Conservation (phyloP, 2,797 vertebrate species). For the Cynopterus sphinx region DNA sequence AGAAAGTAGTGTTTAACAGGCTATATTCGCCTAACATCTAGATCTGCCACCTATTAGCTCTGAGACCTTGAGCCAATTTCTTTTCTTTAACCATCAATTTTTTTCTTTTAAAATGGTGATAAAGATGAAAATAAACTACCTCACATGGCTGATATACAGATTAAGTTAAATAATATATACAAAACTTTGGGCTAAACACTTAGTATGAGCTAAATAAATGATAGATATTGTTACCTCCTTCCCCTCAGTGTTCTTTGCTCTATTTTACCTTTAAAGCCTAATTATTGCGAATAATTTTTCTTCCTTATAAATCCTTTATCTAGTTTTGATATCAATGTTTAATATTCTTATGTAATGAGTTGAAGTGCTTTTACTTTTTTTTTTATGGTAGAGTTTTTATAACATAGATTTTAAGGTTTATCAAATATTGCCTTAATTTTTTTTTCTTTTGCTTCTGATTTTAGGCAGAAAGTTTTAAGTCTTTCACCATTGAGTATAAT, state of each 20-base stretch:
- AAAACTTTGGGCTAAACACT: background rate
- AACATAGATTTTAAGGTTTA: background rate
- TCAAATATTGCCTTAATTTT: background rate
- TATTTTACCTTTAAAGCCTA: background rate
- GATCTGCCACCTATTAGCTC: background rate
- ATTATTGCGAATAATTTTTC: background rate
- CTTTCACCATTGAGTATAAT: background rate
- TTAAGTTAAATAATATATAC: background rate
- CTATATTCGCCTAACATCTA: background rate
- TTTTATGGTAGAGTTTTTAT: background rate
- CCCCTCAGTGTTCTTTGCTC: background rate
- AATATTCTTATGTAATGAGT: background rate
- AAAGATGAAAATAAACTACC: background rate
- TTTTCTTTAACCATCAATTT: background rate
- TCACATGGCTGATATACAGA: background rate
- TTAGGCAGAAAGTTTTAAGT: background rate
- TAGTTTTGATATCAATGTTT: background rate
- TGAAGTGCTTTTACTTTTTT: background rate
- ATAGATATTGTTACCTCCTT: background rate
- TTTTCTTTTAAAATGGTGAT: background rate
- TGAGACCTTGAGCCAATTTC: background rate
- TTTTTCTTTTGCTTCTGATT: background rate
- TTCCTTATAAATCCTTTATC: background rate
- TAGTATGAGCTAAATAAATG: background rate
- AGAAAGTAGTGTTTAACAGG: background rate